Base-by-base conservation (phyloP, 2,888 invertebrate genomes). In the Heliothis peltigera region DNA sequence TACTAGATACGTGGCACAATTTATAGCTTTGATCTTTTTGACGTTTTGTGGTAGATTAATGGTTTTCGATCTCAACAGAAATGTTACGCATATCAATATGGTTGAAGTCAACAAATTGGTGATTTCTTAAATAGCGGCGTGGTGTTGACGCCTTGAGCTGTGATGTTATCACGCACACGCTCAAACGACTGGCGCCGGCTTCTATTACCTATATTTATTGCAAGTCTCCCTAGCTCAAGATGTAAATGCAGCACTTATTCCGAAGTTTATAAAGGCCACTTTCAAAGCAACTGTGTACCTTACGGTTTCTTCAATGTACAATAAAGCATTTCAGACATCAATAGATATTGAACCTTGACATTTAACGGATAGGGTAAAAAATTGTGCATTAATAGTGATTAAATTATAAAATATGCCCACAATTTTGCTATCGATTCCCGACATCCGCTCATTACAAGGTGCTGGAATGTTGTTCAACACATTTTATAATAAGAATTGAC, bases 381-480 rank as follows among this genome's bases (percentile, higher is more conserved):
- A 76, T 86, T 67, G 35, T 74, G 58, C 53, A 72, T 63, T 22
- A 54, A 64, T 53, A 39, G 55, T 66, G 72, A 70, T 81, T 80
- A 86, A 86, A 88, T 88, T 88, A 88, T 92, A 92, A 92, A 91
- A 90, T 92, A 91, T 91, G 87, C 88, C 81, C 84, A 90, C 91
- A 91, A 91, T 92, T 92, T 91, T 86, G 90, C 91, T 92, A 92
- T 93, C 93, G 91, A 90, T 92, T 87, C 92, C 89, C 91, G 91
- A 92, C 92, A 91, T 92, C 93, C 92, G 92, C 90, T 94, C 92
- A 92, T 93, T 93, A 92, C 93, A 92, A 90, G 91, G 88, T 89
- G 89, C 82, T 87, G 91, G 92, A 92, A 93, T 93, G 93, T 91
- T 91, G 92, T 91, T 88, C 87, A 88, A 90, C 88, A 91, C 89